These are phyloP conservation scores for Dioctria rufipes DNA, from an alignment of 2,888 invertebrate species.

Conservation along the genomic window DNA sequence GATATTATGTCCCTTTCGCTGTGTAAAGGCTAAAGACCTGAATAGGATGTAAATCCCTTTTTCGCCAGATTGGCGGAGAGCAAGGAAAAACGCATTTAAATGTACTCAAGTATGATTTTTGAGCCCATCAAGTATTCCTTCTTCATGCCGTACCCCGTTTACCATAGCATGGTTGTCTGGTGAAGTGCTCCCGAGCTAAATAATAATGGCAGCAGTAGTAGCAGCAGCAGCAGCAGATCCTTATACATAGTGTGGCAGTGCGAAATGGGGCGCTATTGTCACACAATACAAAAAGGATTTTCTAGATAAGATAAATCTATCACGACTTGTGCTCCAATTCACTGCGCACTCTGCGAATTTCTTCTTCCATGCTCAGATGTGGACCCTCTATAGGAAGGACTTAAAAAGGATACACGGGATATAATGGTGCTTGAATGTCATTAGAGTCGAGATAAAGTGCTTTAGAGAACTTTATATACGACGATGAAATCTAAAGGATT, in stretches of 20 bases:
- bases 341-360: slow-evolving; percentile 49
- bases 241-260: slow-evolving; percentile 9
- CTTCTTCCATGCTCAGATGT: slow-evolving; percentile 36
- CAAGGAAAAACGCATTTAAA: slow-evolving; percentile 48
- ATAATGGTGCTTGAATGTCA: slow-evolving; percentile 54
- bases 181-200: slow-evolving; percentile 32
- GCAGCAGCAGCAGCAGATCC: background rate
- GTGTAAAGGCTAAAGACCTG: slow-evolving; percentile 17
- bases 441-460: slow-evolving; percentile 50
- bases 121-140: slow-evolving; percentile 30
- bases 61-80: slow-evolving; percentile 34
- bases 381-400: slow-evolving; percentile 28
- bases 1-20: background rate
- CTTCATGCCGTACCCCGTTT: background rate
- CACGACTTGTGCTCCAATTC: slow-evolving; percentile 53
- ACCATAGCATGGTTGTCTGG: background rate
- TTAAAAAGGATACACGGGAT: slow-evolving; percentile 51
- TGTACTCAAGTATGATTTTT: slow-evolving; percentile 52
- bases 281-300: slow-evolving; percentile 51
- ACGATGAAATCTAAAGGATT: slow-evolving; percentile 39
- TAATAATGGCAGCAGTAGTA: slow-evolving; percentile 7
- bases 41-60: slow-evolving; percentile 41
- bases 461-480: slow-evolving; percentile 37
- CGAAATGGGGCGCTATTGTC: slow-evolving; percentile 21
- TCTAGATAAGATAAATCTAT: slow-evolving; percentile 54